Evolutionary conservation across 2,797 vertebrate species (phyloP).

Genomic region (Sebastolobus altivelis): DNA sequence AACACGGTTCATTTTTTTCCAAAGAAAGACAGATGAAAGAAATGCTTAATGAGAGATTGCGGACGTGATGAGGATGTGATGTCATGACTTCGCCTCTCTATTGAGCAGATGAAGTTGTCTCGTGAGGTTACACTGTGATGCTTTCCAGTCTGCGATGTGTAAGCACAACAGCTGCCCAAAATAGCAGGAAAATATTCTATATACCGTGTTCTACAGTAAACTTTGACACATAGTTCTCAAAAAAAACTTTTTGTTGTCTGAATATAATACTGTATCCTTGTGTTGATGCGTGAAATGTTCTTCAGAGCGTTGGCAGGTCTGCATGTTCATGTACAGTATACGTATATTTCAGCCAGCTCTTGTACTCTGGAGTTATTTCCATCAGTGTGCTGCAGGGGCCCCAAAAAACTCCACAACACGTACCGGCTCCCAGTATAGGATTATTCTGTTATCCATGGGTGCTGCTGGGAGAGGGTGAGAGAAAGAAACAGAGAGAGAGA

Average conservation of each 20-base stretch:
- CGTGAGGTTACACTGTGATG: background rate
- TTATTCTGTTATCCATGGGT: constrained; percentile 55
- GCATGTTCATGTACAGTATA: background rate
- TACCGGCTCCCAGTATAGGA: constrained; percentile 40
- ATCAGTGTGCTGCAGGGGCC: constrained; percentile 31
- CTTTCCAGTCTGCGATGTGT: background rate
- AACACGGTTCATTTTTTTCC: background rate
- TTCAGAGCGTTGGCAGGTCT: constrained; percentile 19
- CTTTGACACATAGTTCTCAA: background rate
- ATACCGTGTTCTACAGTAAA: background rate
- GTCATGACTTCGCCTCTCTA: fast-evolving
- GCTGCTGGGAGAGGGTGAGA: constrained; percentile 48
- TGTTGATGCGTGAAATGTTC: constrained; percentile 11
- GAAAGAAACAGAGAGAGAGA: constrained; percentile 23
- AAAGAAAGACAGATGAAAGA: background rate
- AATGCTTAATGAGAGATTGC: too few relatives aligned
- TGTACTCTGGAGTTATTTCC: constrained; percentile 32
- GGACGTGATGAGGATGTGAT: background rate
- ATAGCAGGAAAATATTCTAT: background rate
- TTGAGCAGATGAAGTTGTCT: background rate
- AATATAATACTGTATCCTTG: background rate
- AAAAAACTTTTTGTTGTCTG: background rate
- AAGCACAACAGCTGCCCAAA: background rate
- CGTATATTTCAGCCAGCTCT: constrained; percentile 14
- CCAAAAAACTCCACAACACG: constrained; percentile 32